These are phyloP conservation scores for Lithodes maja DNA, from an alignment of 2,888 invertebrate species.

Conservation along the genomic window DNA sequence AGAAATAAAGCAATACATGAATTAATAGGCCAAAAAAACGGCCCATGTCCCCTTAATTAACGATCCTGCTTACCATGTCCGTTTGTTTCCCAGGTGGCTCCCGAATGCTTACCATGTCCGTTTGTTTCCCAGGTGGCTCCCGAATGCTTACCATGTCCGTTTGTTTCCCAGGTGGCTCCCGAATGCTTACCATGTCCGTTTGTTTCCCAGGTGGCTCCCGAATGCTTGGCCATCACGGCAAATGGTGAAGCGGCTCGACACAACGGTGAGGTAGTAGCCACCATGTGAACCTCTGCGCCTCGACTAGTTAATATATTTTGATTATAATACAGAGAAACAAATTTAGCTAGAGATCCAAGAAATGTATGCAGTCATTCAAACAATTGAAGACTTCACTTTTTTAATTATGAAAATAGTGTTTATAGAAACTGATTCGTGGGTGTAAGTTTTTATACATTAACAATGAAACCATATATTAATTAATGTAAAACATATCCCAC, in stretches of 20 bases:
- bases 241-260: conserved; percentile 61
- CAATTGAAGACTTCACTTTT: too few species aligned
- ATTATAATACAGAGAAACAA: not conserved
- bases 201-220: conserved; percentile 57
- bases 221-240: conserved; percentile 65
- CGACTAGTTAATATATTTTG: not conserved
- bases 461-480: too few species aligned
- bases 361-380: too few species aligned
- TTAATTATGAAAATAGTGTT: too few species aligned
- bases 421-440: too few species aligned
- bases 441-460: too few species aligned
- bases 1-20: too few species aligned
- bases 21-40: too few species aligned
- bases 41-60: too few species aligned
- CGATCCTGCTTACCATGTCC: too few species aligned
- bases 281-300: conserved; percentile 49
- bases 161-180: conserved; percentile 53
- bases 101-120: conserved; percentile 57
- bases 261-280: conserved; percentile 68
- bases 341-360: too few species aligned
- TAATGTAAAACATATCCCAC: too few species aligned
- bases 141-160: conserved; percentile 54
- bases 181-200: conserved; percentile 8
- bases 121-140: conserved; percentile 53
- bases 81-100: conserved; percentile 51